These are phyloP conservation scores for Tanytarsus gracilentus DNA, from an alignment of 2,888 invertebrate genomes.

Conservation along the genomic window DNA sequence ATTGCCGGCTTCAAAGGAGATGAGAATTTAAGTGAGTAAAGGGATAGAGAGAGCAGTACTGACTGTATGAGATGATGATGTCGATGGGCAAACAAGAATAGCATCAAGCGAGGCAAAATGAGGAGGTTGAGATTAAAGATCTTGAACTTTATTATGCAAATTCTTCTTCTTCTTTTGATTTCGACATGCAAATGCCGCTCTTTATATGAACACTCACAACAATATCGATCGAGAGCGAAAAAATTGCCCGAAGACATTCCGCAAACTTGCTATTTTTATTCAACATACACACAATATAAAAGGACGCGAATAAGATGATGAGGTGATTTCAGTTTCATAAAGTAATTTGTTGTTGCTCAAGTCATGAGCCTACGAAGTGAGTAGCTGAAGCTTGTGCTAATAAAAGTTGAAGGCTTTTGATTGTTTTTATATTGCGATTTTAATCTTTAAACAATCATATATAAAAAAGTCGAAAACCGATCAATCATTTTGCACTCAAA, in stretches of 20 bases:
- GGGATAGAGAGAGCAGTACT: too few species aligned
- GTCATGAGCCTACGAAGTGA: too few species aligned
- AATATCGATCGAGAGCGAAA: not conserved
- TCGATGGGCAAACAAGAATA: not conserved
- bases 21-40: too few species aligned
- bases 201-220: too few species aligned
- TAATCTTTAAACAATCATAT: too few species aligned
- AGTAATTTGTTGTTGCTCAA: too few species aligned
- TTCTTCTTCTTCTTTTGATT: conserved; percentile 9
- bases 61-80: not conserved
- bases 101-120: not conserved
- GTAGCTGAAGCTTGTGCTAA: too few species aligned
- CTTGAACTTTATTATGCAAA: conserved; percentile 28
- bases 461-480: not conserved
- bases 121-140: conserved; percentile 21
- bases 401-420: not conserved
- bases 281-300: not conserved
- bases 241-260: conserved; percentile 2
- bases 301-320: too few species aligned
- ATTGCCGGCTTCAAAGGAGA: too few species aligned
- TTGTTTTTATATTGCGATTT: not conserved
- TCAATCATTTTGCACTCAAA: not conserved
- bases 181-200: conserved; percentile 22
- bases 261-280: not conserved
- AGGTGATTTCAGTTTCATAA: too few species aligned